Evolutionary conservation across 2,888 invertebrate species (phyloP), one percentile per base, ranked within the genome.

Genomic region (Cephus pulcher): DNA sequence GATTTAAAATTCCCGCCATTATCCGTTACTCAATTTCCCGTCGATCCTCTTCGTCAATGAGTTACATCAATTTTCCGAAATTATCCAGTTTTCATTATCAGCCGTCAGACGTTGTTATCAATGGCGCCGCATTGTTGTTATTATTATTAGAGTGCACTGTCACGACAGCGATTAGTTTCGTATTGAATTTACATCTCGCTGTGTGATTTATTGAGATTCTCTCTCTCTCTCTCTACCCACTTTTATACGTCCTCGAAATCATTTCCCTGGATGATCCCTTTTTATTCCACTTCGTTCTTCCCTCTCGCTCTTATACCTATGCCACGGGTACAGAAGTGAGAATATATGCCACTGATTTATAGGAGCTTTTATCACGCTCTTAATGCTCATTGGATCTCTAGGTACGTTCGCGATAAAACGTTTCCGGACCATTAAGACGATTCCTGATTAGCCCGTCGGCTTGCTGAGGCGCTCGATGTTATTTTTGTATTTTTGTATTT

Each of bases 131-230:
- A 15, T 15, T 79, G 85, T 85, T 88, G 87, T 87, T 79, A 86
- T 85, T 89, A 88, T 87, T 86, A 87, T 86, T 85, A 85, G 85
- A 84, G 81, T 78, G 69, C 80, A 80, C 74, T 80, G 80, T 80
- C 83, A 82, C 34, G 34, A 34, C 6, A 23, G 23, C 15, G 23
- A 56, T 23, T 9, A 9, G 9, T 23, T 56, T 23, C 23, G 23
- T 23, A 56, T 56, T 56, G 56, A 23, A 23, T 56, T 23, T 56
- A 56, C 9, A 56, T 23, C 1, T 23, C 23, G 23, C 56, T 9
- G 6, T 9, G 9, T 23, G 23, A 56, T 56, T 56, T 2, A 56
- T 23, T 9, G 2, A 56, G 23, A 23, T 2, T 56, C 9, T 56
- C 1, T 23, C 15, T 56, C 23, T 23, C 9, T 40, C 1, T 30